Conservation (phyloP, 1,140 invertebrate genomes). For the Ylistrum balloti region DNA sequence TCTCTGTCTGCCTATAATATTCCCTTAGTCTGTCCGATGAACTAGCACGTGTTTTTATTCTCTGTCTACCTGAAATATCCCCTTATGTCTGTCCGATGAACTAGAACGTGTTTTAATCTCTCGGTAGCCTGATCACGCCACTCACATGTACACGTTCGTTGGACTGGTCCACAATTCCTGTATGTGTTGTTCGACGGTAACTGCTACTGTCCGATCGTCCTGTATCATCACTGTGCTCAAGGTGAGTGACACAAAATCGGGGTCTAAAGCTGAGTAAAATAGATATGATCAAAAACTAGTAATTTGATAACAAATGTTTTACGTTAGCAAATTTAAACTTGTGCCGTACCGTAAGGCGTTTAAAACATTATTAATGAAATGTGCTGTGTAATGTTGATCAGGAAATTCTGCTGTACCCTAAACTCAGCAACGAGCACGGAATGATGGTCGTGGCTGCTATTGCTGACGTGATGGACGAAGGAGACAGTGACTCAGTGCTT, state of each 20-base stretch:
- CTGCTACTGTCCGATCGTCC: neutral
- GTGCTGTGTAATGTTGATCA: neutral
- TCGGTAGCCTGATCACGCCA: neutral
- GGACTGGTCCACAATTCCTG: neutral
- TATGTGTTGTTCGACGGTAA: neutral
- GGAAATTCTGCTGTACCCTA: neutral
- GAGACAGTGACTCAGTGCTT: slow-evolving; percentile 19
- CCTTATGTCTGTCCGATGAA: too few species aligned
- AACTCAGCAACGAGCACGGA: neutral
- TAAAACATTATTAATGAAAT: too few species aligned
- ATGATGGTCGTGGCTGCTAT: slow-evolving; percentile 45
- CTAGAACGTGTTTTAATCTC: neutral
- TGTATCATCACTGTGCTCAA: neutral
- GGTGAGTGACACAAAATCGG: too few species aligned
- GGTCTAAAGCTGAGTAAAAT: too few species aligned
- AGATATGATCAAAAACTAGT: too few species aligned
- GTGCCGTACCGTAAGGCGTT: too few species aligned
- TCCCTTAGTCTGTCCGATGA: too few species aligned
- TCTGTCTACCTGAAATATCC: too few species aligned
- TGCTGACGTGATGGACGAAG: slow-evolving; percentile 51
- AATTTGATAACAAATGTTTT: too few species aligned
- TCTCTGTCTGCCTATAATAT: too few species aligned
- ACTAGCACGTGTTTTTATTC: too few species aligned
- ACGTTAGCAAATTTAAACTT: too few species aligned
- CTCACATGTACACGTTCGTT: slow-evolving; percentile 23